These are phyloP conservation scores for Gallinago nigripennis DNA, from an alignment of 2,797 vertebrate species.

Conservation along the genomic window DNA sequence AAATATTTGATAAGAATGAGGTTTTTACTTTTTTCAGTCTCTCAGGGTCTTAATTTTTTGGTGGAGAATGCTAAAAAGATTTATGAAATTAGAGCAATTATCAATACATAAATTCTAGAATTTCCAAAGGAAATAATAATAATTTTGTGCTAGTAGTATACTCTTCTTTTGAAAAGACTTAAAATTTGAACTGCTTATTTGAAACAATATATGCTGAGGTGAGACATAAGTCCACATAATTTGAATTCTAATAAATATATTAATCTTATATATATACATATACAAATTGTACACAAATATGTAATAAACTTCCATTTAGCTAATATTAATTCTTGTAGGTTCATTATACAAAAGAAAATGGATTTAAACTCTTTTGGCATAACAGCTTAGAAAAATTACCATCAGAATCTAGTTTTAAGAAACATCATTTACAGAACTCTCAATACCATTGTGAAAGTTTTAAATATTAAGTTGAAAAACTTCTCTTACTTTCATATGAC, in stretches of 20 bases:
- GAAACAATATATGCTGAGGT: background rate
- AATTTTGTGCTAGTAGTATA: background rate
- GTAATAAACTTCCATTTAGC: background rate
- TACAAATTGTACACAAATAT: background rate
- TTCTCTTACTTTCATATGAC: background rate
- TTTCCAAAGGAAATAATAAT: background rate
- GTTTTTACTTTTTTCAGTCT: background rate
- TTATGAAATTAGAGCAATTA: background rate
- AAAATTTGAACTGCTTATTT: background rate
- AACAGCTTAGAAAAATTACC: background rate
- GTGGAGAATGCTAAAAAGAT: background rate
- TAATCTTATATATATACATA: background rate
- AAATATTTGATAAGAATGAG: background rate
- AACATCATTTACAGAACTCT: background rate
- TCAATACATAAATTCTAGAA: background rate
- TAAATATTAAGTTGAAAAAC: background rate
- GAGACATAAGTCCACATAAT: background rate
- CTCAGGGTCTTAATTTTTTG: background rate
- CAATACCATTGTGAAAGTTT: background rate
- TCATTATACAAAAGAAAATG: background rate
- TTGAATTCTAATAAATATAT: background rate
- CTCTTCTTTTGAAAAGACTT: background rate
- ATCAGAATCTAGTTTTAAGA: background rate
- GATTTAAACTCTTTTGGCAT: background rate
- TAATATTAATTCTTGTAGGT: background rate